Conservation (phyloP, 2,113 vertebrate genomes). For the Myrmophylax atrothorax region DNA sequence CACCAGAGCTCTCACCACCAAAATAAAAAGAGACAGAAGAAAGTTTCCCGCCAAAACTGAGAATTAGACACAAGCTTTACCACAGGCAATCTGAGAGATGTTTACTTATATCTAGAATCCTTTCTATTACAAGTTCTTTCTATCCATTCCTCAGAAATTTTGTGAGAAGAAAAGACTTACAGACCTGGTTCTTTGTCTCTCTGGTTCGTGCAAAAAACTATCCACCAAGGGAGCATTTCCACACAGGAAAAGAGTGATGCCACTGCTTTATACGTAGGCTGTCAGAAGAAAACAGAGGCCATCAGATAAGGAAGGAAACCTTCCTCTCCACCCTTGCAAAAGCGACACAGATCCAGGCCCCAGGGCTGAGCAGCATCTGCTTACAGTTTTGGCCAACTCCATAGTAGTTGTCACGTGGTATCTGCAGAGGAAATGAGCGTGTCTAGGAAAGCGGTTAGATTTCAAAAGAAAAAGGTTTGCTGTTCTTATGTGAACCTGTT, state of each 20-base stretch:
- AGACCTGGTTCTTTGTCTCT: not conserved
- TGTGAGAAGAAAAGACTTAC: not conserved
- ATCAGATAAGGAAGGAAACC: constrained; percentile 5
- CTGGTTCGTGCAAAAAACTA: not conserved
- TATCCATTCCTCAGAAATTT: not conserved
- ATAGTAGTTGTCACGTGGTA: not conserved
- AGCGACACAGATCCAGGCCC: rapidly evolving
- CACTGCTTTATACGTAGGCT: not conserved
- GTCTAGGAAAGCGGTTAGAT: not conserved
- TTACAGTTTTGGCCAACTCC: constrained; percentile 15
- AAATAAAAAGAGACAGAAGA: not conserved
- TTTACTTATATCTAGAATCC: not conserved
- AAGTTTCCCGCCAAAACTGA: not conserved
- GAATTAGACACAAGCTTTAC: not conserved
- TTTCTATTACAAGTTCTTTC: not conserved
- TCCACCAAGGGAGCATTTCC: not conserved
- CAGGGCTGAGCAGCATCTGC: not conserved
- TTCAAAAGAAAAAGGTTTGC: not conserved
- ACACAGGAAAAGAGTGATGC: not conserved
- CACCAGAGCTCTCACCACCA: not conserved
- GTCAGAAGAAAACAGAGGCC: not conserved
- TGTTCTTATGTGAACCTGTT: not conserved
- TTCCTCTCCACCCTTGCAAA: not conserved
- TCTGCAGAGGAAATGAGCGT: not conserved
- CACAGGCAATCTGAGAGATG: not conserved